A percentile compares a stretch with the other conserved stretches of the same genome.
Conservation (phyloP, 2,888 invertebrate genomes). For the Agrotis exclamationis region DNA sequence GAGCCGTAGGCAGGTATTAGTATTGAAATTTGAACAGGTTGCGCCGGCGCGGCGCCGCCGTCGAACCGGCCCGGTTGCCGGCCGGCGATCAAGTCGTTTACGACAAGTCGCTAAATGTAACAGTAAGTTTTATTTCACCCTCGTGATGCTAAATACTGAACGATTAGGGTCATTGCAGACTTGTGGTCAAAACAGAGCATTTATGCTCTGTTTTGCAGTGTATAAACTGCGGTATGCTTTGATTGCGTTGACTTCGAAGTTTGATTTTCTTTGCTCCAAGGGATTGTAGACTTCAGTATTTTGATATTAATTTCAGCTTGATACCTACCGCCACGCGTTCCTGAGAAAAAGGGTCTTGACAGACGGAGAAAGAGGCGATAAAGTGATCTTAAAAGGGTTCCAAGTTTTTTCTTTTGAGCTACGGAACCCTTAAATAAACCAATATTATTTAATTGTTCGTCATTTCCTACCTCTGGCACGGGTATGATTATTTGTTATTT, state of each 20-base stretch:
- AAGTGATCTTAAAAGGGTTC: too few species aligned
- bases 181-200: background rate
- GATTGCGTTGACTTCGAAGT: too few species aligned
- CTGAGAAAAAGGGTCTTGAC: too few species aligned
- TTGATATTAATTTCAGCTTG: too few species aligned
- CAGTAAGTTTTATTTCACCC: constrained; percentile 49
- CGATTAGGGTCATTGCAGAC: constrained; percentile 7
- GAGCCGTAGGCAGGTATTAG: constrained; percentile 1
- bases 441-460: background rate
- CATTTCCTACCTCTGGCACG: background rate
- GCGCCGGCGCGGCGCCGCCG: background rate
- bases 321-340: too few species aligned
- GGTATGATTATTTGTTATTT: background rate
- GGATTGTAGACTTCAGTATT: too few species aligned
- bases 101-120: constrained; percentile 49
- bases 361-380: too few species aligned
- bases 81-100: constrained; percentile 17
- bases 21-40: constrained; percentile 17
- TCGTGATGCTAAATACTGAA: constrained; percentile 16
- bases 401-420: too few species aligned
- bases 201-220: too few species aligned
- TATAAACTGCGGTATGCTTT: too few species aligned
- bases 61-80: background rate
- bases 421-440: too few species aligned
- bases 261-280: too few species aligned